Percentiles rank a stretch among this genome's conserved stretches.
Conservation (phyloP, 1,140 invertebrate species). For the Bombus cullumanus region DNA sequence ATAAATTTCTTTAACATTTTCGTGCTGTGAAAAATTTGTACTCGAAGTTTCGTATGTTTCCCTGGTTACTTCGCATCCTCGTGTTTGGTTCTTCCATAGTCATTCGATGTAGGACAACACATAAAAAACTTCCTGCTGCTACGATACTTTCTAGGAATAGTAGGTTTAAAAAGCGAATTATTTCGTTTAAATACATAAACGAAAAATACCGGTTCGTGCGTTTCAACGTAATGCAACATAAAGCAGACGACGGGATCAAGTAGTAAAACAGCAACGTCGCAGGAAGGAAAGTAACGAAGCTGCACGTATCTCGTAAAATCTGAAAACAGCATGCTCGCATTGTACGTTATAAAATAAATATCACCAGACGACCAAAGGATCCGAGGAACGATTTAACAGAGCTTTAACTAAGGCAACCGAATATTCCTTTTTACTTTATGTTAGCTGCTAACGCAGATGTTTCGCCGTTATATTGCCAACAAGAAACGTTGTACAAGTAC, state of each 20-base stretch:
- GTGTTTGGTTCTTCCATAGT: too few relatives aligned
- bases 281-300: not conserved
- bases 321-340: not conserved
- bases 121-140: too few relatives aligned
- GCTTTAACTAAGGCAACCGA: not conserved
- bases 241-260: not conserved
- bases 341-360: slow-evolving; percentile 19
- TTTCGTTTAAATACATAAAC: not conserved
- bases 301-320: slow-evolving; percentile 14
- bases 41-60: too few relatives aligned
- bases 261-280: not conserved
- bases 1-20: not conserved
- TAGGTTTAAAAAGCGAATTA: not conserved
- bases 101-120: too few relatives aligned
- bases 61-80: too few relatives aligned
- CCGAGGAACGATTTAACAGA: slow-evolving; percentile 3
- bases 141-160: not conserved
- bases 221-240: not conserved
- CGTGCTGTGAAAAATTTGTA: too few relatives aligned
- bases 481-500: slow-evolving; percentile 4
- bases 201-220: not conserved
- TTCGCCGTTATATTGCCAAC: not conserved
- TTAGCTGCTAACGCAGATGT: slow-evolving; percentile 25
- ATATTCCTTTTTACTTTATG: not conserved
- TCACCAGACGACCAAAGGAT: not conserved